Evolutionary conservation across 2,797 vertebrate genomes (phyloP).

Genomic region (Limnodromus scolopaceus): DNA sequence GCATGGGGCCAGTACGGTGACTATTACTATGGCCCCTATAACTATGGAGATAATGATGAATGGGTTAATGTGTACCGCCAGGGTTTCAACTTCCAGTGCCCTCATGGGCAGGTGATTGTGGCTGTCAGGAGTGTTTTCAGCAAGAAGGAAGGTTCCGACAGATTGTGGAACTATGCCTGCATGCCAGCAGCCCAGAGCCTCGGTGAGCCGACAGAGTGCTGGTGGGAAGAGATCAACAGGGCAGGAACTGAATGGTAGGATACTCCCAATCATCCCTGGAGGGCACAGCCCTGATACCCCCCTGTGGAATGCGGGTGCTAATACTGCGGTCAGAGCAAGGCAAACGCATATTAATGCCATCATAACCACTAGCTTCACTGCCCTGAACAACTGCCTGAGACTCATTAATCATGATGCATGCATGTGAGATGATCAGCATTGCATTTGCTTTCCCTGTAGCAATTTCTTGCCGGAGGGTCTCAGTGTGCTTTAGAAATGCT

Average conservation of each 20-base stretch:
- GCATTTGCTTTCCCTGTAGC: background rate
- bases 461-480: background rate
- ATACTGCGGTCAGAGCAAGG: background rate
- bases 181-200: slow-evolving; percentile 87
- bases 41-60: slow-evolving; percentile 80
- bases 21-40: slow-evolving; percentile 74
- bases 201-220: slow-evolving; percentile 93
- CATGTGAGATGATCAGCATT: background rate
- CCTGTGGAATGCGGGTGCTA: background rate
- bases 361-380: background rate
- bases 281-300: background rate
- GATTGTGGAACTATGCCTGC: slow-evolving; percentile 94
- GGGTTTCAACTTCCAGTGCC: slow-evolving; percentile 97
- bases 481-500: background rate
- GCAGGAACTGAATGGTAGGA: slow-evolving; percentile 95
- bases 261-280: background rate
- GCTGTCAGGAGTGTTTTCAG: slow-evolving; percentile 90
- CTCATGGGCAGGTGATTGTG: slow-evolving; percentile 90
- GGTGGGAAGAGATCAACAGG: slow-evolving; percentile 98
- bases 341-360: background rate
- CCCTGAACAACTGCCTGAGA: background rate
- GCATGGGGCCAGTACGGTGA: slow-evolving; percentile 78
- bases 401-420: background rate
- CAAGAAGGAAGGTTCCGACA: slow-evolving; percentile 89
- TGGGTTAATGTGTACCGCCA: slow-evolving; percentile 93